phyloP scores from a whole-genome alignment of 2,797 vertebrate species.

The Anguilla anguilla region DNA sequence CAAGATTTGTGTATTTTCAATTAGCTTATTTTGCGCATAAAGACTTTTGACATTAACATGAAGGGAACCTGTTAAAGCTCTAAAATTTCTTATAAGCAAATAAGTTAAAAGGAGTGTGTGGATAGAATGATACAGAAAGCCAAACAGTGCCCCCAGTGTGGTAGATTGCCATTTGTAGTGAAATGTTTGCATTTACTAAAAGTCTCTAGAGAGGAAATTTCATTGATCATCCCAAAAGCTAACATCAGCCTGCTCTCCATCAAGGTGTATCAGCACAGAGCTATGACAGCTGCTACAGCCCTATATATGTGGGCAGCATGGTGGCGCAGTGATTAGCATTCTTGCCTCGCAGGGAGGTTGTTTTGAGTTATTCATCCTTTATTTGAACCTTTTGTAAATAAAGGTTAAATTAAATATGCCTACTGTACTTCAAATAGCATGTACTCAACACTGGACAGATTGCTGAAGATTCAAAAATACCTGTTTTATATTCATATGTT shows the following conservation, averaged over 20 bases:
- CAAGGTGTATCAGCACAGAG: not conserved
- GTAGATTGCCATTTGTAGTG: not conserved
- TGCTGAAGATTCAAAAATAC: not conserved
- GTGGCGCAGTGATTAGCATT: not conserved
- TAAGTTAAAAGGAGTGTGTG: not conserved
- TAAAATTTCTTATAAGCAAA: not conserved
- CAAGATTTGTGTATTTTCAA: not conserved
- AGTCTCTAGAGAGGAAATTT: not conserved
- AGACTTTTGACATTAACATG: not conserved
- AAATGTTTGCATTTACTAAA: not conserved
- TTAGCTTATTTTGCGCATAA: not conserved
- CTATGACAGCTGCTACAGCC: not conserved
- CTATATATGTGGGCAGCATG: not conserved
- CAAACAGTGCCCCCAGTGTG: not conserved
- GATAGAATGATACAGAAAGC: not conserved
- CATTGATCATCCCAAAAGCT: not conserved
- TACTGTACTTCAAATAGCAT: not conserved
- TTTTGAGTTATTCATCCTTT: not conserved
- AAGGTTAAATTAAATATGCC: not conserved
- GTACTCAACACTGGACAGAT: not conserved
- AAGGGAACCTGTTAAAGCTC: not conserved
- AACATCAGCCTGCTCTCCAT: not conserved
- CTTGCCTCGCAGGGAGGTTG: not conserved
- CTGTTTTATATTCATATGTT: not conserved
- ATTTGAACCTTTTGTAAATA: not conserved